These are phyloP conservation scores for Eupithecia tripunctaria DNA, from an alignment of 2,888 invertebrate species.

Conservation along the genomic window DNA sequence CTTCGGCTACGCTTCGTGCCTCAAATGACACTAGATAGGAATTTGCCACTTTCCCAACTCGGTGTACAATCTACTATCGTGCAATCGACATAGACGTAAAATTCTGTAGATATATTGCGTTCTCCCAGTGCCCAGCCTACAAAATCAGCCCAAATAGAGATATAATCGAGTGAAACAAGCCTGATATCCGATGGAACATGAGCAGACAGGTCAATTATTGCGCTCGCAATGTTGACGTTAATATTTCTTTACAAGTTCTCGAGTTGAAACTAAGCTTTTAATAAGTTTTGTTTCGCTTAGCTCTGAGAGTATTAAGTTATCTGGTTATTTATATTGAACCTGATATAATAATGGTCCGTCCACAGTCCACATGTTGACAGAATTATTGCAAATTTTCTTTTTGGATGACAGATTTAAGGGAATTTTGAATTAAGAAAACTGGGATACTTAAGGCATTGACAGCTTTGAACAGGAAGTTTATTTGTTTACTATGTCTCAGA, in stretches of 20 bases:
- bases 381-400: not conserved
- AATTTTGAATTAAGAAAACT: no score
- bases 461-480: no score
- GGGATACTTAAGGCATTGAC: no score
- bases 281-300: constrained; percentile 17
- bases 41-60: no score
- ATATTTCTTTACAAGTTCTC: constrained; percentile 33
- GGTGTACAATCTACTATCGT: no score
- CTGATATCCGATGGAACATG: constrained; percentile 31
- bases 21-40: no score
- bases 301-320: not conserved
- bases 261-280: constrained; percentile 17
- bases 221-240: constrained; percentile 32
- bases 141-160: not conserved
- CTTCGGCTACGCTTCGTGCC: no score
- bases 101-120: no score
- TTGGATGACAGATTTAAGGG: no score
- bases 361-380: not conserved
- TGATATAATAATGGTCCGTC: not conserved
- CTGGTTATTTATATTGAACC: not conserved
- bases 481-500: no score
- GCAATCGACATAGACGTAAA: no score
- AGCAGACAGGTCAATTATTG: constrained; percentile 49
- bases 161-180: not conserved
- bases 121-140: no score